phyloP scores from a whole-genome alignment of 1,140 invertebrate species.

The Ditylenchus dipsaci region DNA sequence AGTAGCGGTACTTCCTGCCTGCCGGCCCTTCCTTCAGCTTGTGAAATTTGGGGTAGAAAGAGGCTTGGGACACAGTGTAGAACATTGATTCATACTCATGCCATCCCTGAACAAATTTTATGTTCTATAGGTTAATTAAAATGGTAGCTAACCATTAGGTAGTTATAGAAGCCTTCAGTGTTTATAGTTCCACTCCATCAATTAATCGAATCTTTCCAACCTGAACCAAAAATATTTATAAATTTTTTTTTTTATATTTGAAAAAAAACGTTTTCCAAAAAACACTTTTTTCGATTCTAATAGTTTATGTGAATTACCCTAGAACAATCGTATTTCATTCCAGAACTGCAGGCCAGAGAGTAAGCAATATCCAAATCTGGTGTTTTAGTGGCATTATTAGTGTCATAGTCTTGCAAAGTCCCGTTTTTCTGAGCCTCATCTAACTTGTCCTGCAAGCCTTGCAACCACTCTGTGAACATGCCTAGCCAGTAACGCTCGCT shows the following conservation, averaged over 20 bases:
- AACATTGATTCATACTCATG: conserved; percentile 34
- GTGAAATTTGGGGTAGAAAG: conserved; percentile 73
- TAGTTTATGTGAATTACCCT: conserved; percentile 1
- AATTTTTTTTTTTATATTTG: neutral
- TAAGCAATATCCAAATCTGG: conserved; percentile 44
- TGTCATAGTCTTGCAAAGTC: conserved; percentile 33
- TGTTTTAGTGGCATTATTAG: conserved; percentile 26
- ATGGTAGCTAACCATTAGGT: neutral
- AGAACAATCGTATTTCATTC: conserved; percentile 41
- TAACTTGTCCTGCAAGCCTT: conserved; percentile 38
- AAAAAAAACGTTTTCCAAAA: too few species aligned
- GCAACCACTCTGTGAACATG: conserved; percentile 49
- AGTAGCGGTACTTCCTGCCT: conserved; percentile 65
- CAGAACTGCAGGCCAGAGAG: conserved; percentile 42
- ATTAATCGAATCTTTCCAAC: conserved; percentile 70
- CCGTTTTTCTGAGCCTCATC: conserved; percentile 31
- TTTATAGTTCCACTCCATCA: conserved; percentile 84
- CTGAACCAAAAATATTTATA: conserved; percentile 47
- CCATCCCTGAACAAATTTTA: conserved; percentile 98
- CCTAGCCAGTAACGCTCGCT: conserved; percentile 51
- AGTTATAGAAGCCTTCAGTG: conserved; percentile 67
- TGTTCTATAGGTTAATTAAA: conserved; percentile 58
- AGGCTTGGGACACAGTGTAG: conserved; percentile 69
- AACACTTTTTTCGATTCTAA: neutral
- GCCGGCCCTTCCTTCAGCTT: conserved; percentile 56